Evolutionary conservation across 2,888 invertebrate species (phyloP).

Genomic region (Lamellibrachia satsuma): DNA sequence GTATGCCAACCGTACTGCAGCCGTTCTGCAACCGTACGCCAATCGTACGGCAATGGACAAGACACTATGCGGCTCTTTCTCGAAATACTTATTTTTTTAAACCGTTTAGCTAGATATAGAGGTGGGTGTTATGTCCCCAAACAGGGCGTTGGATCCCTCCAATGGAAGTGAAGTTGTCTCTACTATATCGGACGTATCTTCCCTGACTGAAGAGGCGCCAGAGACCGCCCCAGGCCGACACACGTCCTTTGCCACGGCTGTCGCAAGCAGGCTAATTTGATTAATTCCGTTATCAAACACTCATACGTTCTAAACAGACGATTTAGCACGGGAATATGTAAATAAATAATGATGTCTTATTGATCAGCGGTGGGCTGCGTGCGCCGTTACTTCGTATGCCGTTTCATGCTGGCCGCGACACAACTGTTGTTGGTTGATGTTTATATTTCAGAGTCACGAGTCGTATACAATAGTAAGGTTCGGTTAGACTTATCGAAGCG

Average conservation of each 20-base stretch:
- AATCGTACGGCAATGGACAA: too few relatives aligned
- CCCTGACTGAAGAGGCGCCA: neutral
- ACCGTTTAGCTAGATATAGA: too few relatives aligned
- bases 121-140: too few relatives aligned
- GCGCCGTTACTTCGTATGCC: neutral
- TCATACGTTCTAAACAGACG: slow-evolving; percentile 17
- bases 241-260: neutral
- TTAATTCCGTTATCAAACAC: slow-evolving; percentile 17
- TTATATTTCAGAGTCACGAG: neutral
- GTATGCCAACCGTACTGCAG: too few relatives aligned
- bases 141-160: too few relatives aligned
- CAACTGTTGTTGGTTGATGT: neutral
- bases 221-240: neutral
- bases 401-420: neutral
- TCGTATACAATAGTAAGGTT: neutral
- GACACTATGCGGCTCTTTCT: too few relatives aligned
- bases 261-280: neutral
- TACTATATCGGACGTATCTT: neutral
- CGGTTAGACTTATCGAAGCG: neutral
- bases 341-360: slow-evolving; percentile 6
- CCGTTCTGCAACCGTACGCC: too few relatives aligned
- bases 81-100: too few relatives aligned
- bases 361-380: neutral
- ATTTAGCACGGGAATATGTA: neutral
- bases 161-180: neutral